Conservation (phyloP, 2,113 vertebrate genomes). For the Phrynosoma blainvillii region DNA sequence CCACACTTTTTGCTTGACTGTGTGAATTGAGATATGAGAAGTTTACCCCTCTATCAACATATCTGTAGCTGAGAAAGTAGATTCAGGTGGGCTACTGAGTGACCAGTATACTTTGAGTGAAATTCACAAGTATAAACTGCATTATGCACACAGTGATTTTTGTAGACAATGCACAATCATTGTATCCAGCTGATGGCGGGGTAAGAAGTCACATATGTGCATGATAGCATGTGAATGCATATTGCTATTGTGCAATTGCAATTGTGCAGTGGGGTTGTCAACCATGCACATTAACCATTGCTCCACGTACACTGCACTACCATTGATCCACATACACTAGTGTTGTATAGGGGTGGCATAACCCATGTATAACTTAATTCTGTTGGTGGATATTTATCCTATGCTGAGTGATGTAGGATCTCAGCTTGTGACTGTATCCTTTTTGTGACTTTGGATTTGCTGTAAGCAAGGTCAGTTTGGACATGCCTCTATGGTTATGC, state of each 20-base stretch:
- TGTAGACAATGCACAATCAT: background rate
- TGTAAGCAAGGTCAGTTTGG: background rate
- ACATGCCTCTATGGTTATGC: background rate
- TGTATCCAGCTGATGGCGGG: no score
- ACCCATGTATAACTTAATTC: no score
- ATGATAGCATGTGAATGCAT: no score
- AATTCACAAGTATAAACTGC: background rate
- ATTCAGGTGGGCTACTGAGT: background rate
- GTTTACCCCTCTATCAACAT: background rate
- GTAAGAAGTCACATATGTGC: no score
- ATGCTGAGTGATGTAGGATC: no score
- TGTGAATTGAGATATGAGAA: background rate
- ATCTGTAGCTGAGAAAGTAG: background rate
- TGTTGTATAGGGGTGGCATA: no score
- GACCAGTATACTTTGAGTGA: background rate
- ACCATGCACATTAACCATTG: no score
- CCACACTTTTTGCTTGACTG: conserved; percentile 23
- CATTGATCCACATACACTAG: no score
- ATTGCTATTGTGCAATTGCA: no score
- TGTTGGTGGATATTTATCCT: no score
- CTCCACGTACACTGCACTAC: no score
- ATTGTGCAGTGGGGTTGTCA: no score
- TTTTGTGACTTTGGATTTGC: background rate
- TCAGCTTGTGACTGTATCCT: background rate
- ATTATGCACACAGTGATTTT: background rate